Evolutionary conservation across 2,113 vertebrate species (phyloP), one percentile per base, ranked within the genome.

Genomic region (Pogonocichla stellata): DNA sequence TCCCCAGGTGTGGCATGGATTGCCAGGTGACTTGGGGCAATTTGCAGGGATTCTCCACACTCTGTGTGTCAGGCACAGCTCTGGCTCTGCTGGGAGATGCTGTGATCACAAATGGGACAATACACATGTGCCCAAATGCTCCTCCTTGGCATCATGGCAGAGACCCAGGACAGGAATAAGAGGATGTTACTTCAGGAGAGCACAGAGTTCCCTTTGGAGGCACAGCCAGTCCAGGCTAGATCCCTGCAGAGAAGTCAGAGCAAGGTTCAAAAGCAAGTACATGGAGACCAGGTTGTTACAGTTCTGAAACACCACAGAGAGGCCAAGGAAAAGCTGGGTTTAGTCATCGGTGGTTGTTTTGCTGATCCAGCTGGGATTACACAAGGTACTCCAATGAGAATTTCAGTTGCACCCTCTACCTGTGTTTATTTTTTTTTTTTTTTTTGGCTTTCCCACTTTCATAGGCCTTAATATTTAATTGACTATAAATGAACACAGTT

Each of bases 121-220:
- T 17, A n/a, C 17, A 12, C 23, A 12, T 0, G 0, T 24, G 61
- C 36, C 56, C 24, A 18, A 17, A 9, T 1, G 0, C 40, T 65
- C 65, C 5, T 0, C 12, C 79, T 42, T 26, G 43, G 65, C 24
- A 25, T 53, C 50, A 18, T 1, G 1, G 51, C 31, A 43, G 50
- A 65, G 62, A 64, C 19, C 64, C 64, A 71, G 58, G 28, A 54
- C 40, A 83, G 33, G 23, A 69, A 56, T 4, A 13, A 47, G 58
- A 60, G 34, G 29, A 31, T 16, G 4, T 6, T 19, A 14, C 53
- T 24, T 18, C 67, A 77, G 40, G 38, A 60, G 34, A 69, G n/a
- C 58, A 60, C 2, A 77, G 38, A 72, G 48, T 18, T 80, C 45
- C 69, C 40, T 65, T 56, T 29, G 64, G 48, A 73, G 43, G 64